phyloP scores from a whole-genome alignment of 1,140 invertebrate species.

The Drosophila teissieri region DNA sequence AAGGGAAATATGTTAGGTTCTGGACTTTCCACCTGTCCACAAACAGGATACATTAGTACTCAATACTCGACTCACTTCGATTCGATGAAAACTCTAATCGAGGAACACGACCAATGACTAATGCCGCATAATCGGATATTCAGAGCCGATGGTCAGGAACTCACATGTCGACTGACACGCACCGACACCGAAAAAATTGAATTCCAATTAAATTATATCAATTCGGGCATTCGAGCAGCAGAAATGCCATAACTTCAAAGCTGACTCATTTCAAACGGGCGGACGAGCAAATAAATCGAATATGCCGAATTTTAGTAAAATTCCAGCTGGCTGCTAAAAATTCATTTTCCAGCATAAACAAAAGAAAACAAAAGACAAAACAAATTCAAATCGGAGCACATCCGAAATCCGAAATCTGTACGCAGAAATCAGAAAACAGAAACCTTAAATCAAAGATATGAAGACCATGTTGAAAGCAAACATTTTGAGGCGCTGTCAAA shows the following conservation, averaged over 20 bases:
- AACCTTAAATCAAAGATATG: background rate
- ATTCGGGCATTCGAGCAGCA: constrained; percentile 5
- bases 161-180: constrained; percentile 37
- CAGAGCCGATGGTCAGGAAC: constrained; percentile 1
- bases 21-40: constrained; percentile 34
- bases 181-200: constrained; percentile 15
- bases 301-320: constrained; percentile 43
- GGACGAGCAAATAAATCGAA: constrained; percentile 30
- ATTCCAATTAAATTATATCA: constrained; percentile 47
- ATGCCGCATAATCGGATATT: constrained; percentile 17
- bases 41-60: constrained; percentile 30
- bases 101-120: constrained; percentile 26
- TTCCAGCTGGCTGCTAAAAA: constrained; percentile 31
- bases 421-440: too few relatives aligned
- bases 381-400: constrained; percentile 17
- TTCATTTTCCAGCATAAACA: constrained; percentile 39
- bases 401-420: background rate
- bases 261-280: constrained; percentile 33
- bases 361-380: constrained; percentile 25
- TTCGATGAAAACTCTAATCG: constrained; percentile 35
- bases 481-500: constrained; percentile 39
- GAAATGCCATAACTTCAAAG: constrained; percentile 22
- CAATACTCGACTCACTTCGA: background rate
- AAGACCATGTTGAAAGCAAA: constrained; percentile 32
- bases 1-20: constrained; percentile 7